Conservation (phyloP, 2,797 vertebrate genomes). For the Acanthopagrus latus region DNA sequence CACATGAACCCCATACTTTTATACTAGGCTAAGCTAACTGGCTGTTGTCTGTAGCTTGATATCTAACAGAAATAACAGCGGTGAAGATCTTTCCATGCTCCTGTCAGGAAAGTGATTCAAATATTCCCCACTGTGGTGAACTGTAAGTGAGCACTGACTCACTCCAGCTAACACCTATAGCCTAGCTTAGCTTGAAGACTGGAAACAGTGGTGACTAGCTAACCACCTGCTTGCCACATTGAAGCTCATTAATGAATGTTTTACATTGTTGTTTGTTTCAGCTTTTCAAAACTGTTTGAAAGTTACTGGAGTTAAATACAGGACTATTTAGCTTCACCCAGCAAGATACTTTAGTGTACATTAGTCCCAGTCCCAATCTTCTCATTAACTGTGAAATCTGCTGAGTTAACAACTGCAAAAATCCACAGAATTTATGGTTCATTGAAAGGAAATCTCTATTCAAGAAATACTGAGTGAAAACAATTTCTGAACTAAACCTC, state of each 20-base stretch:
- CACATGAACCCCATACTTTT: neutral
- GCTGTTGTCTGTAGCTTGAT: no score
- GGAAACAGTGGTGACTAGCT: no score
- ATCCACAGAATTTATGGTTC: accelerated
- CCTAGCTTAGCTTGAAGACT: no score
- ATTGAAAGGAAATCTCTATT: neutral
- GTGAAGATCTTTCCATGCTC: neutral
- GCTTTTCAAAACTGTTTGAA: no score
- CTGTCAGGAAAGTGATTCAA: neutral
- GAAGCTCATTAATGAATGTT: neutral
- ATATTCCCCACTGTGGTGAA: neutral
- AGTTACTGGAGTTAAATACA: no score
- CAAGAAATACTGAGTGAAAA: neutral
- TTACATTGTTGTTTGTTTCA: neutral
- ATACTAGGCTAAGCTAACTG: slow-evolving; percentile 18
- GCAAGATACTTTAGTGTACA: no score
- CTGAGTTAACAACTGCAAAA: neutral
- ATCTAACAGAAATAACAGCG: neutral
- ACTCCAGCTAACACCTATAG: no score
- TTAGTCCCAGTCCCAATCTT: neutral
- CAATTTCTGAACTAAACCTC: neutral
- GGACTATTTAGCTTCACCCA: no score
- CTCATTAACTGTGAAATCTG: neutral
- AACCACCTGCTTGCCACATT: neutral
- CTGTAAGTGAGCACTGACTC: no score